These are phyloP conservation scores for Masticophis lateralis DNA, from an alignment of 2,797 vertebrate genomes.

Conservation along the genomic window DNA sequence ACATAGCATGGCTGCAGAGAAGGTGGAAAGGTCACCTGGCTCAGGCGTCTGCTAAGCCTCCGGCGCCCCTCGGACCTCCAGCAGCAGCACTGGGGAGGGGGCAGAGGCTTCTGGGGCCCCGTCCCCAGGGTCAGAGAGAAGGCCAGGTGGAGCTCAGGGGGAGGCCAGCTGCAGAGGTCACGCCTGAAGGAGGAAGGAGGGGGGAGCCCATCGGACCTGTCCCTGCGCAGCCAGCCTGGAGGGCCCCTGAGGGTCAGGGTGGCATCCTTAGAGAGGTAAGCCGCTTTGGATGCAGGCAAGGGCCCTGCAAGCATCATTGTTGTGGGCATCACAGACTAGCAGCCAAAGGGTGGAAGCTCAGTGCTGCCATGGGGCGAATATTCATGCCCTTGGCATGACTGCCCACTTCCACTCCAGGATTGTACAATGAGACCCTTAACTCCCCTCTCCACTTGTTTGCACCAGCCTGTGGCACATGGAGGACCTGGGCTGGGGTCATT, in stretches of 20 bases:
- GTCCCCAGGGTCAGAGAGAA: background rate
- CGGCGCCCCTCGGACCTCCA: background rate
- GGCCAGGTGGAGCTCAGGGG: background rate
- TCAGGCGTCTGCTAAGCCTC: constrained; percentile 23
- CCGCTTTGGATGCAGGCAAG: background rate
- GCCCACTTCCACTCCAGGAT: too few relatives aligned
- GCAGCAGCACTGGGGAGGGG: background rate
- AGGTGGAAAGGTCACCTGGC: constrained; percentile 42
- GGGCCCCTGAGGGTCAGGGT: background rate
- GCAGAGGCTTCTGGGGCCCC: constrained; percentile 44
- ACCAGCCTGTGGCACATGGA: background rate
- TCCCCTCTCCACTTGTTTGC: background rate
- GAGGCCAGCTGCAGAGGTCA: background rate
- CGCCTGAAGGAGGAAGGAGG: too few relatives aligned
- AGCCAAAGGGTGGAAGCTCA: background rate
- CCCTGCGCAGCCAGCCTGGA: background rate
- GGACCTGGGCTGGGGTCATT: background rate
- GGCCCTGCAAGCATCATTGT: background rate
- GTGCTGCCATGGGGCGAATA: background rate
- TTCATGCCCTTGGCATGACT: background rate
- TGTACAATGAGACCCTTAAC: background rate
- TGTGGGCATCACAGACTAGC: background rate
- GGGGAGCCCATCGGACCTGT: background rate
- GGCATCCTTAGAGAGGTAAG: background rate
- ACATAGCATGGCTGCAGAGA: constrained; percentile 84